phyloP scores from a whole-genome alignment of 2,113 vertebrate species.

The Ictalurus furcatus region DNA sequence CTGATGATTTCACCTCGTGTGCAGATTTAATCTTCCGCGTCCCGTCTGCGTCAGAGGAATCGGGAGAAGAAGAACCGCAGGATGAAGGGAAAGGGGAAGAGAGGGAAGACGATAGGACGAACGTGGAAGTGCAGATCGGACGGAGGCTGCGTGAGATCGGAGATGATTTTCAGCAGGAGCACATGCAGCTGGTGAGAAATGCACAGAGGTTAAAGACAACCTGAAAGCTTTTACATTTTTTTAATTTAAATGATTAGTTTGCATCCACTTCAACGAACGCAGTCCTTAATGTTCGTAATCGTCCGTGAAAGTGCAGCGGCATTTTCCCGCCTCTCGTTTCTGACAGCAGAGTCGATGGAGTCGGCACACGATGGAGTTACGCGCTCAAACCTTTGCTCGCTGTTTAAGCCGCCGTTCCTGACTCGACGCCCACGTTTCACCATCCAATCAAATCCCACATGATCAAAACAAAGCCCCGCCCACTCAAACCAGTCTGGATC shows the following conservation, averaged over 20 bases:
- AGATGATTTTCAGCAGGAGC: constrained; percentile 49
- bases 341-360: background rate
- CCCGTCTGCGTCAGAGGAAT: constrained; percentile 9
- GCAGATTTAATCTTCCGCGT: constrained; percentile 31
- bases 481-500: background rate
- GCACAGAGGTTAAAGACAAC: background rate
- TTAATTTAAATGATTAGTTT: background rate
- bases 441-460: background rate
- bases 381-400: background rate
- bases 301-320: background rate
- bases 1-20: background rate
- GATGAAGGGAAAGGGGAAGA: constrained; percentile 19
- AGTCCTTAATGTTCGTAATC: background rate
- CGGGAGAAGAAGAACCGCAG: constrained; percentile 9
- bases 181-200: constrained; percentile 48
- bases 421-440: background rate
- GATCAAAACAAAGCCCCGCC: background rate
- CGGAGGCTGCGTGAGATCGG: constrained; percentile 51
- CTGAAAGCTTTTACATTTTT: background rate
- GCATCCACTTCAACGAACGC: background rate
- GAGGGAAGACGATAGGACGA: constrained; percentile 32
- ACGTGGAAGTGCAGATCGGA: constrained; percentile 51
- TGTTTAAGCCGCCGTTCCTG: background rate
- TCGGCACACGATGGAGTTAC: background rate
- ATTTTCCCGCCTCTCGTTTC: background rate